A percentile compares a stretch with the other conserved stretches of the same genome.
These are phyloP conservation scores for Acleris laterana DNA, from an alignment of 2,888 invertebrate genomes.

Conservation along the genomic window DNA sequence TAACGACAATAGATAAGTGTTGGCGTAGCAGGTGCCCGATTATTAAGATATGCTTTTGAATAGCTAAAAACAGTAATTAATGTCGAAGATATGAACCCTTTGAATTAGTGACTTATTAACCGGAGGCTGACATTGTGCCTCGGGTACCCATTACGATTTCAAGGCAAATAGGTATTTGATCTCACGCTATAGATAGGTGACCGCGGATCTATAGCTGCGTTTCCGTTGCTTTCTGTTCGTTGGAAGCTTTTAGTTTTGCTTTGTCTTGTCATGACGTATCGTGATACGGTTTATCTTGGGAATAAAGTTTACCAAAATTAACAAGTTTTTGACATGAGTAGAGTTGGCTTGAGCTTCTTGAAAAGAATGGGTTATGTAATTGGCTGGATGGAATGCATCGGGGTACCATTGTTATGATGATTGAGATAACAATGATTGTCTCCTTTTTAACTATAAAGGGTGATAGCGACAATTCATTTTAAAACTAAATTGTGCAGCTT, in stretches of 20 bases:
- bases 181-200: conserved; percentile 61
- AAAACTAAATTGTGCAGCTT: too few species aligned
- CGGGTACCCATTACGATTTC: conserved; percentile 49
- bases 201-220: conserved; percentile 54
- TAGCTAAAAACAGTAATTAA: conserved; percentile 53
- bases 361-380: too few species aligned
- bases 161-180: conserved; percentile 69
- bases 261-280: not conserved
- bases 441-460: too few species aligned
- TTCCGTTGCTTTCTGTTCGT: conserved; percentile 47
- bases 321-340: too few species aligned
- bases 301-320: not conserved
- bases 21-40: conserved; percentile 44
- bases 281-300: not conserved
- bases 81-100: conserved; percentile 43
- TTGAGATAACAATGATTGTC: too few species aligned
- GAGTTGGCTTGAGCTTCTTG: not conserved
- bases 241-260: not conserved
- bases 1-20: conserved; percentile 24
- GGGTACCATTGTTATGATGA: too few species aligned
- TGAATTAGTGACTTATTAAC: conserved; percentile 40
- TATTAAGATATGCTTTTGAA: conserved; percentile 41
- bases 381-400: too few species aligned
- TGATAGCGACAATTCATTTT: too few species aligned
- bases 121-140: conserved; percentile 43